Conservation (phyloP, 2,797 vertebrate species). For the Mallotus villosus region DNA sequence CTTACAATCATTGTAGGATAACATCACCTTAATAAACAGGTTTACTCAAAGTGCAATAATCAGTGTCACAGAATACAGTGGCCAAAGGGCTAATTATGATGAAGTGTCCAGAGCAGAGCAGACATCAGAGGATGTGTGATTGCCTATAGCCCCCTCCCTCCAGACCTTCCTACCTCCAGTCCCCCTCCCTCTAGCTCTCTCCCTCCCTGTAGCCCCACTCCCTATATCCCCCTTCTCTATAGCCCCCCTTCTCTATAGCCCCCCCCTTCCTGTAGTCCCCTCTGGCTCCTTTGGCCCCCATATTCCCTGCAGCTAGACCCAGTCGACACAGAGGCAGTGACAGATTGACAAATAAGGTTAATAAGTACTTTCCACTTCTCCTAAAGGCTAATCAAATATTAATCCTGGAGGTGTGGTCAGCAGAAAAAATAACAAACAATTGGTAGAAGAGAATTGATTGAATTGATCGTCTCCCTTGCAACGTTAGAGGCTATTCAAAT, state of each 20-base stretch:
- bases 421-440: constrained; percentile 91
- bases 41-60: constrained; percentile 62
- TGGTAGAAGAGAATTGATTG: constrained; percentile 86
- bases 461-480: constrained; percentile 87
- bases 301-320: constrained; percentile 69
- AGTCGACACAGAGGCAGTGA: constrained; percentile 80
- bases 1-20: constrained; percentile 3
- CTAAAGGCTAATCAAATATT: constrained; percentile 99
- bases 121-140: constrained; percentile 71
- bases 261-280: constrained; percentile 1
- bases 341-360: constrained; percentile 99
- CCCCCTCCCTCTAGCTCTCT: too few species aligned
- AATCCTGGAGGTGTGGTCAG: constrained; percentile 99
- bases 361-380: constrained; percentile 96
- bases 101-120: constrained; percentile 72
- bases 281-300: constrained; percentile 26
- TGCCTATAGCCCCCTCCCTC: neutral
- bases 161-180: too few species aligned
- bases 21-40: constrained; percentile 69
- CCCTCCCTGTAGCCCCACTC: too few species aligned
- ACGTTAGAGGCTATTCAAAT: constrained; percentile 64
- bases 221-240: too few species aligned
- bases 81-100: constrained; percentile 78
- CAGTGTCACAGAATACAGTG: constrained; percentile 61
- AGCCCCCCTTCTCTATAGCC: too few species aligned